Conservation (phyloP, 2,888 invertebrate genomes). For the Cyclophora punctaria region DNA sequence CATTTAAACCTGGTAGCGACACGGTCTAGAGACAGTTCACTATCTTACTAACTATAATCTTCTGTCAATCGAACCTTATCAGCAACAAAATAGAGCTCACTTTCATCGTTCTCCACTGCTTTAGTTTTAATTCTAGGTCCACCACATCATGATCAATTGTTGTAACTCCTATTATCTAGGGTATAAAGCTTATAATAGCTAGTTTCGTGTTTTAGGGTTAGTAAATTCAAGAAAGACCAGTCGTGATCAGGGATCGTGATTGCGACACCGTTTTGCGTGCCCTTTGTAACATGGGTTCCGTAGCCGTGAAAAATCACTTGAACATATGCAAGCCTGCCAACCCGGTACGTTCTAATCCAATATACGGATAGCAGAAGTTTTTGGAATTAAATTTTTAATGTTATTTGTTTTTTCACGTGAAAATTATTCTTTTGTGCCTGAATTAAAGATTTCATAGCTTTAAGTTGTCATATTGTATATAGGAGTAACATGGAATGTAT, state of each 20-base stretch:
- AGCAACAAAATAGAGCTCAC: constrained; percentile 28
- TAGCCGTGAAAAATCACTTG: constrained; percentile 74
- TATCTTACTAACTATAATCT: constrained; percentile 35
- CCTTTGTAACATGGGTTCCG: constrained; percentile 69
- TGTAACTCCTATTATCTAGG: constrained; percentile 9
- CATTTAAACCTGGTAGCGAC: constrained; percentile 73
- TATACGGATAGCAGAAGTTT: constrained; percentile 37
- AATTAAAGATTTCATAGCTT: background rate
- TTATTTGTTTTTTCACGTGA: too few species aligned
- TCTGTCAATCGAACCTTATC: constrained; percentile 27
- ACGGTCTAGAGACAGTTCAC: constrained; percentile 68
- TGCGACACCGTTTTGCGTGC: constrained; percentile 71
- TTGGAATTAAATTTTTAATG: too few species aligned
- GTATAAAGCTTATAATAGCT: constrained; percentile 20
- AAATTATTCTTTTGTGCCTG: too few species aligned
- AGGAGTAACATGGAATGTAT: constrained; percentile 12
- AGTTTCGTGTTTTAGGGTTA: constrained; percentile 28
- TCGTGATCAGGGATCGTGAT: constrained; percentile 74
- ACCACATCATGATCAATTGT: constrained; percentile 15
- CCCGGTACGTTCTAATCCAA: constrained; percentile 60
- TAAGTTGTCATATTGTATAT: background rate
- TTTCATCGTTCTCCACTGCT: constrained; percentile 26
- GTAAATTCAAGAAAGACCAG: constrained; percentile 60
- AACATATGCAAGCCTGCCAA: constrained; percentile 68
- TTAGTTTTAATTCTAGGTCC: constrained; percentile 21